Evolutionary conservation across 2,797 vertebrate genomes (phyloP), one percentile per base, ranked within the genome.

Genomic region (Phrynocephalus guinanensis): DNA sequence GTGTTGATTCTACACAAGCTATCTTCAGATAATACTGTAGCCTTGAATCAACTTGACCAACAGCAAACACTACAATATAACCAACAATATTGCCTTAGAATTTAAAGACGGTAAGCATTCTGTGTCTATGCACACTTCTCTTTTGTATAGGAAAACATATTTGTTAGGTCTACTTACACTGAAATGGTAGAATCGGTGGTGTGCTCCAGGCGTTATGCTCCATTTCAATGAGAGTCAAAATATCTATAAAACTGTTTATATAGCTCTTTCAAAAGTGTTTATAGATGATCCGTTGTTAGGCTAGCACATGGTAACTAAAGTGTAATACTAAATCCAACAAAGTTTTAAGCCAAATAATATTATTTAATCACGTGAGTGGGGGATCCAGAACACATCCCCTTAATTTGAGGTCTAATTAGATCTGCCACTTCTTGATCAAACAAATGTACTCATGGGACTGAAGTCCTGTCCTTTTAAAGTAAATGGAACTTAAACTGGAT

Each of bases 191-290:
- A 44, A 75, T 72, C 63, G 26, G 1, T 75, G 3, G 6, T 1
- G 2, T 18, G 5, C 68, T 90, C 84, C 85, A 13, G 82, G 13
- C 76, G 5, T 4, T 91, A 1, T 71, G 11, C 76, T 15, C 8
- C 86, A 50, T 83, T 93, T 89, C 44, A 89, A 75, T 22, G 76
- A 63, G 18, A 18, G 0, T 52, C 0, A 72, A 86, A 85, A n/a
- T 44, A 50, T 63, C 7, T 79, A 50, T 60, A 75, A 91, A 33
- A 18, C 76, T 86, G 63, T 86, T 88, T 91, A 78, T 10, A 6
- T 78, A 6, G 30, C 66, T 81, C 72, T 48, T 26, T 80, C 81
- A 87, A 79, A 68, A 71, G n/a, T 44, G 82, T 88, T 91, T 84
- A 87, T 0, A 0, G 28, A 33, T 86, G 22, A 2, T 86, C 87